Evolutionary conservation across 1,140 invertebrate species (phyloP).

Genomic region (Meloidogyne floridensis): DNA sequence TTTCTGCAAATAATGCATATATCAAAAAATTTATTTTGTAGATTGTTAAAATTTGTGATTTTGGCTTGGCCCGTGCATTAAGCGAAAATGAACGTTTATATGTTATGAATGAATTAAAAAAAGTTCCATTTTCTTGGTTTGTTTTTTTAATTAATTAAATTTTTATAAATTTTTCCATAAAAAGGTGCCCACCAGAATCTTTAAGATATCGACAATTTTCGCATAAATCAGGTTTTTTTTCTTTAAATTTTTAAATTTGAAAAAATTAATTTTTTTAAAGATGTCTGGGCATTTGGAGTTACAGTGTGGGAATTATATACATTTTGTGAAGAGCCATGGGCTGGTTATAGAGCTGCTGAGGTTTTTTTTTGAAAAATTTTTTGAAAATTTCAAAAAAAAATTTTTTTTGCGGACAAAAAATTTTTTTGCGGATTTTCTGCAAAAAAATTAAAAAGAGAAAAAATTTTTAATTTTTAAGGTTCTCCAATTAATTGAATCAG

Average conservation of each 20-base stretch:
- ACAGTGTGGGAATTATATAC: conserved; percentile 82
- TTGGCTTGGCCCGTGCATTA: conserved; percentile 90
- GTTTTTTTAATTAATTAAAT: conserved; percentile 40
- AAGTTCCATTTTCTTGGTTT: conserved; percentile 92
- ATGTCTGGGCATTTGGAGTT: conserved; percentile 73
- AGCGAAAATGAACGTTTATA: conserved; percentile 94
- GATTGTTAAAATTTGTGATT: conserved; percentile 92
- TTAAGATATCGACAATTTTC: conserved; percentile 84
- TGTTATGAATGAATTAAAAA: conserved; percentile 94
- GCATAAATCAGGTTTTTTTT: conserved; percentile 71
- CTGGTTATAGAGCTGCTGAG: conserved; percentile 83
- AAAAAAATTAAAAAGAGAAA: neutral
- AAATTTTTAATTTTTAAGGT: conserved; percentile 36
- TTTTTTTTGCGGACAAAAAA: neutral
- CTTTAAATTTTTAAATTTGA: conserved; percentile 71
- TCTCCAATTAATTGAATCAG: conserved; percentile 47
- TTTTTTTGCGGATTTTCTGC: too few relatives aligned
- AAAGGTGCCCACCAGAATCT: conserved; percentile 87
- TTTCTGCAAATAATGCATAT: too few relatives aligned
- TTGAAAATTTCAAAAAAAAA: neutral
- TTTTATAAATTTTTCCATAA: conserved; percentile 20
- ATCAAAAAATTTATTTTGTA: too few relatives aligned
- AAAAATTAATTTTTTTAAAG: conserved; percentile 74
- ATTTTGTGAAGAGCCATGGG: conserved; percentile 88
- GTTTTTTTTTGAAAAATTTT: too few relatives aligned